phyloP scores from a whole-genome alignment of 2,888 invertebrate species.

The Auanema sp. region DNA sequence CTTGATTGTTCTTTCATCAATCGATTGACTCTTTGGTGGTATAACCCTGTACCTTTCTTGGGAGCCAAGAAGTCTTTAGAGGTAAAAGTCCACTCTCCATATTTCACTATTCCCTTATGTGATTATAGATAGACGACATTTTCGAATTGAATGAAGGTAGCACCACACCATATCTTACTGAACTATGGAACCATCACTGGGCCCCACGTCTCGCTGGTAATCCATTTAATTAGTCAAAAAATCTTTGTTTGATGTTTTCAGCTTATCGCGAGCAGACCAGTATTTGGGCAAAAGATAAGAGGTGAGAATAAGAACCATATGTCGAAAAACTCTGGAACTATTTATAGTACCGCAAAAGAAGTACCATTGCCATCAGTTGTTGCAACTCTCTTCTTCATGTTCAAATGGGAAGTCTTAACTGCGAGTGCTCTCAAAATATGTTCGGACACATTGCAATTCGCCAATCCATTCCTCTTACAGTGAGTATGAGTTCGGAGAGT shows the following conservation, averaged over 20 bases:
- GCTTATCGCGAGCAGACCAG: constrained; percentile 25
- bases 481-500: constrained; percentile 72
- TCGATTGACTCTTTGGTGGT: constrained; percentile 58
- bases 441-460: constrained; percentile 74
- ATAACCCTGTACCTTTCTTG: constrained; percentile 46
- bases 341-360: constrained; percentile 7
- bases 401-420: constrained; percentile 82
- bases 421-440: constrained; percentile 71
- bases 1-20: constrained; percentile 49
- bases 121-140: constrained; percentile 39
- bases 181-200: constrained; percentile 54
- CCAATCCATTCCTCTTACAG: constrained; percentile 86
- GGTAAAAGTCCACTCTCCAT: constrained; percentile 15
- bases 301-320: constrained; percentile 3
- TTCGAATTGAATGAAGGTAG: constrained; percentile 53
- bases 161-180: constrained; percentile 34
- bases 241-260: constrained; percentile 9
- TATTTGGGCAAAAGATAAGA: constrained; percentile 1
- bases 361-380: constrained; percentile 77
- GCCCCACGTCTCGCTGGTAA: constrained; percentile 38
- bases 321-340: too few relatives aligned
- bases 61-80: constrained; percentile 51
- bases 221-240: not conserved
- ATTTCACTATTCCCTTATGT: not conserved
- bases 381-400: constrained; percentile 81